Percentiles rank a stretch among this genome's conserved stretches.
phyloP scores from a whole-genome alignment of 2,113 vertebrate genomes.

The Hippoglossus stenolepis region DNA sequence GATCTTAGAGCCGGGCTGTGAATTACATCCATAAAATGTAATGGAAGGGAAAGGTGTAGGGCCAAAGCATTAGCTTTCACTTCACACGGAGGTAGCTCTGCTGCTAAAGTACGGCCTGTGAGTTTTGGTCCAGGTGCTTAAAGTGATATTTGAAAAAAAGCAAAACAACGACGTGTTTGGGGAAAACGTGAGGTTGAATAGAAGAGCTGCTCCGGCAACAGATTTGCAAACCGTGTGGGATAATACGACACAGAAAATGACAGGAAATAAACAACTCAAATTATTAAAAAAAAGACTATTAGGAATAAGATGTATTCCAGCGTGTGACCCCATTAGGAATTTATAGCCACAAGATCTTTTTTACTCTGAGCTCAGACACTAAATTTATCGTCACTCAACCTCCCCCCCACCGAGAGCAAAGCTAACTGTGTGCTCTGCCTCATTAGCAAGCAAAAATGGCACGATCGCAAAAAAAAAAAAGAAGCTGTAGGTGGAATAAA shows the following conservation, averaged over 20 bases:
- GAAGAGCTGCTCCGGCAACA: background rate
- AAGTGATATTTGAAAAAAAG: slow-evolving; percentile 11
- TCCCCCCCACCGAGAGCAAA: background rate
- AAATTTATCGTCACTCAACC: background rate
- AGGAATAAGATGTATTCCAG: background rate
- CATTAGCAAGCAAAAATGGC: slow-evolving; percentile 28
- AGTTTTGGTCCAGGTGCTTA: slow-evolving; percentile 16
- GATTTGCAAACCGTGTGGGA: background rate
- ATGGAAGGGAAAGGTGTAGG: slow-evolving; percentile 65
- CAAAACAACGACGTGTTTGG: background rate
- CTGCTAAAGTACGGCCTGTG: slow-evolving; percentile 15
- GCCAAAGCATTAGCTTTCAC: slow-evolving; percentile 41
- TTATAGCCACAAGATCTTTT: background rate
- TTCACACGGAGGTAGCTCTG: slow-evolving; percentile 38
- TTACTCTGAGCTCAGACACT: background rate
- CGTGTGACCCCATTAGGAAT: slow-evolving; percentile 15
- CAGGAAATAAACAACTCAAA: background rate
- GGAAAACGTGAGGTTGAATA: background rate
- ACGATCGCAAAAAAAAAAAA: background rate
- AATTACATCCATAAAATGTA: slow-evolving; percentile 72
- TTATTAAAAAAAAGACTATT: background rate
- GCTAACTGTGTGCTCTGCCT: slow-evolving; percentile 19
- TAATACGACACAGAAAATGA: background rate
- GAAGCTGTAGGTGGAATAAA: slow-evolving; percentile 36
- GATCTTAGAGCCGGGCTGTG: slow-evolving; percentile 50